Percentiles rank a stretch among this genome's conserved stretches.
Evolutionary conservation across 2,888 invertebrate species (phyloP).

Genomic region (Xestia xanthographa): DNA sequence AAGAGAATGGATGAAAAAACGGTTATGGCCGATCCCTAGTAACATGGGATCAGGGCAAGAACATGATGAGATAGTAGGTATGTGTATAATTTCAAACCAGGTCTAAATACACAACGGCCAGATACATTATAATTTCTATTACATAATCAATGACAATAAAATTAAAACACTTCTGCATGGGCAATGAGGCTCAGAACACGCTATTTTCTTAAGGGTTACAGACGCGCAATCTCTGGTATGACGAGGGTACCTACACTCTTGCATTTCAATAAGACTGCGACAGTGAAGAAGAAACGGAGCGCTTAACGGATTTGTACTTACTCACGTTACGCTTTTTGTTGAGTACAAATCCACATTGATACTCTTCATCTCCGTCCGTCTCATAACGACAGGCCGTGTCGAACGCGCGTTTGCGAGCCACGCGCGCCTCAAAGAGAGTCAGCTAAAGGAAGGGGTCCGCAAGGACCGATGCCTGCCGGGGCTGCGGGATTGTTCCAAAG

Average conservation of each 20-base stretch:
- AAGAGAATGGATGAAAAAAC: too few relatives aligned
- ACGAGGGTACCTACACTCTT: background rate
- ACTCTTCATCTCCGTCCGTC: background rate
- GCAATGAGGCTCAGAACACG: background rate
- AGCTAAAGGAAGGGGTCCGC: too few relatives aligned
- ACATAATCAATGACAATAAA: background rate
- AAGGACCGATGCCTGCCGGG: too few relatives aligned
- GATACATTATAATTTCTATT: background rate
- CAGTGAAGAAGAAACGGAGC: background rate
- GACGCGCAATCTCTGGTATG: conserved; percentile 32
- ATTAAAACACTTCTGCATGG: background rate
- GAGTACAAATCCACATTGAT: background rate
- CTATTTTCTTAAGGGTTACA: conserved; percentile 29
- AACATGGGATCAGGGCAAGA: too few relatives aligned
- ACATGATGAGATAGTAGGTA: background rate
- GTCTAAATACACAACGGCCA: background rate
- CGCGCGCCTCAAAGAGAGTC: too few relatives aligned
- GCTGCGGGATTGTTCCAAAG: too few relatives aligned
- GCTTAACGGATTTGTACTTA: background rate
- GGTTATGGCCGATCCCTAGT: too few relatives aligned
- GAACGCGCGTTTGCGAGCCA: too few relatives aligned
- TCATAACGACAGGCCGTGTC: too few relatives aligned
- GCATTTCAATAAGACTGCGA: conserved; percentile 1
- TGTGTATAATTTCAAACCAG: background rate
- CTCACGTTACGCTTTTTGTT: background rate